These are phyloP conservation scores for Albula glossodonta DNA, from an alignment of 2,113 vertebrate genomes.

Conservation along the genomic window DNA sequence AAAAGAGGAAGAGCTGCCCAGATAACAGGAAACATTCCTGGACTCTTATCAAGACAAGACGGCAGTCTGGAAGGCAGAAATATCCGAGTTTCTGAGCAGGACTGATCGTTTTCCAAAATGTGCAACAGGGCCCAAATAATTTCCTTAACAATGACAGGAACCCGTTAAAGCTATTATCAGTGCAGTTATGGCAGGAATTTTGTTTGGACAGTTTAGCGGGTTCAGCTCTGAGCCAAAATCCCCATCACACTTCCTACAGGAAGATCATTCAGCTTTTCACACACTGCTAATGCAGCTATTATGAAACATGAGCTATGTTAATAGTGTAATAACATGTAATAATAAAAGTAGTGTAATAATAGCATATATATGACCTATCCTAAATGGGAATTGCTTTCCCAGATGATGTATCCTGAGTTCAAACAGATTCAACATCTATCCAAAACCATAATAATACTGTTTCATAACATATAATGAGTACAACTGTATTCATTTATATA, in stretches of 20 bases:
- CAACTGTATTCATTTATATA: background rate
- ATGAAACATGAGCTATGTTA: background rate
- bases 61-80: conserved; percentile 25
- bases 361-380: conserved; percentile 47
- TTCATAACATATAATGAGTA: background rate
- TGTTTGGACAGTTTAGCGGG: conserved; percentile 54
- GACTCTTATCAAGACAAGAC: conserved; percentile 31
- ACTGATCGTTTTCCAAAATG: conserved; percentile 38
- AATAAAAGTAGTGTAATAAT: conserved; percentile 24
- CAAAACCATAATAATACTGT: background rate
- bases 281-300: conserved; percentile 31
- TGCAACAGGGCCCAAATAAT: conserved; percentile 25
- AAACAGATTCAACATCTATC: background rate
- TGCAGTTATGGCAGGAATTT: conserved; percentile 46
- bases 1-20: conserved; percentile 26
- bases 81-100: conserved; percentile 36
- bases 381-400: conserved; percentile 1
- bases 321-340: too few relatives aligned
- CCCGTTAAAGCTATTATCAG: conserved; percentile 47
- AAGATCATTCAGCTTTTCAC: conserved; percentile 35
- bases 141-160: conserved; percentile 50
- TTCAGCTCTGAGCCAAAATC: conserved; percentile 43
- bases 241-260: conserved; percentile 29
- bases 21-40: conserved; percentile 44
- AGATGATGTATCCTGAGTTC: conserved; percentile 43